These are phyloP conservation scores for Osmoderma eremita DNA, from an alignment of 2,888 invertebrate genomes.

Conservation along the genomic window DNA sequence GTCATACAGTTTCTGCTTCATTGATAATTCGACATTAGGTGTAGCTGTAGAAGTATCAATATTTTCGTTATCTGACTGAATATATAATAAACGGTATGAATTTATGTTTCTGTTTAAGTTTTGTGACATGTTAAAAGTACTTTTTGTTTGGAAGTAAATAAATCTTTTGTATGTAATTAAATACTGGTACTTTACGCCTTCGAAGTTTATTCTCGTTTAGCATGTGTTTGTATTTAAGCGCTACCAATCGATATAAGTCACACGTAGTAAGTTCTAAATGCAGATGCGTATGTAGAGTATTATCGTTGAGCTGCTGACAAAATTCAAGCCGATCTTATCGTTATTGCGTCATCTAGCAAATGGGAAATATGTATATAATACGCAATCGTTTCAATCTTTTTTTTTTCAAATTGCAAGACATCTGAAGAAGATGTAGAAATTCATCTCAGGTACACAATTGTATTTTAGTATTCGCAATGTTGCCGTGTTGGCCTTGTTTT, in stretches of 20 bases:
- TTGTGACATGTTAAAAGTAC: slow-evolving; percentile 14
- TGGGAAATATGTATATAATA: background rate
- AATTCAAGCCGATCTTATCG: background rate
- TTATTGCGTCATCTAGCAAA: background rate
- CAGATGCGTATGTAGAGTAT: too few relatives aligned
- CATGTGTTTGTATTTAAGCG: slow-evolving; percentile 19
- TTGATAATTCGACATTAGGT: too few relatives aligned
- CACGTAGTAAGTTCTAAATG: too few relatives aligned
- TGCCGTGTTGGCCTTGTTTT: too few relatives aligned
- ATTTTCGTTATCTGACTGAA: too few relatives aligned
- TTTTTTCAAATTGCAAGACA: background rate
- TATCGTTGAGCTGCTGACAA: too few relatives aligned
- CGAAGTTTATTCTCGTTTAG: background rate
- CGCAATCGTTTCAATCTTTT: background rate
- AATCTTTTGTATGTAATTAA: slow-evolving; percentile 10
- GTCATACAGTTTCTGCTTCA: too few relatives aligned
- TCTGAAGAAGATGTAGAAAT: too few relatives aligned
- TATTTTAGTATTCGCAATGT: too few relatives aligned
- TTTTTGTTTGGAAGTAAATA: slow-evolving; percentile 19
- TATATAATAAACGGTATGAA: slow-evolving; percentile 36
- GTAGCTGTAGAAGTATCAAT: too few relatives aligned
- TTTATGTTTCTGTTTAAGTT: slow-evolving; percentile 28
- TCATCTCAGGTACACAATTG: too few relatives aligned
- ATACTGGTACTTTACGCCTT: slow-evolving; percentile 3
- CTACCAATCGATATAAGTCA: background rate